phyloP scores from a whole-genome alignment of 1,140 invertebrate genomes.

The Bombus confusus region DNA sequence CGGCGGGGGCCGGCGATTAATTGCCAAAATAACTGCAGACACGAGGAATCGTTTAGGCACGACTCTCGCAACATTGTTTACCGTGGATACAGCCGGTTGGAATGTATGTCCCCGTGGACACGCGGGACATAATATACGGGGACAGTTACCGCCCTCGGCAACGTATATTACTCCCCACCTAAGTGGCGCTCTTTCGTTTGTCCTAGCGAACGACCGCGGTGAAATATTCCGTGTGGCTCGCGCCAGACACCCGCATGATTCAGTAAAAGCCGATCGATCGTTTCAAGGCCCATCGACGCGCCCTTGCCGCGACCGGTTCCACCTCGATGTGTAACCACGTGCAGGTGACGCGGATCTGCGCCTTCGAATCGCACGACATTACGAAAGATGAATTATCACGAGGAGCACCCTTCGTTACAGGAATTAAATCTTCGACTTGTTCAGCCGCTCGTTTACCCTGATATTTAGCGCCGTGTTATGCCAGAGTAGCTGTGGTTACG shows the following conservation, averaged over 20 bases:
- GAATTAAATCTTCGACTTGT: slow-evolving; percentile 28
- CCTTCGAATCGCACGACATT: not conserved
- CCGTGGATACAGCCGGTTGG: slow-evolving; percentile 63
- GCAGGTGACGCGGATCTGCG: slow-evolving; percentile 5
- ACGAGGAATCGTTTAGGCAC: slow-evolving; percentile 78
- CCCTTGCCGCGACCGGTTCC: not conserved
- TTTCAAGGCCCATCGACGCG: slow-evolving; percentile 24
- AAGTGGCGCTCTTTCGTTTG: slow-evolving; percentile 69
- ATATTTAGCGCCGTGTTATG: not conserved
- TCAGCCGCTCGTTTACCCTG: not conserved
- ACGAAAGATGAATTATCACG: not conserved
- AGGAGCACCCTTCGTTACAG: no score
- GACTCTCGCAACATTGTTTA: slow-evolving; percentile 71
- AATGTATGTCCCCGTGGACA: slow-evolving; percentile 74
- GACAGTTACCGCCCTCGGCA: slow-evolving; percentile 74
- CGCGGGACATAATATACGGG: slow-evolving; percentile 76
- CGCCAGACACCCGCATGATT: slow-evolving; percentile 40
- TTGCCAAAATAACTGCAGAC: slow-evolving; percentile 77
- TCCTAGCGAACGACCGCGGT: slow-evolving; percentile 29
- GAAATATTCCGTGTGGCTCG: slow-evolving; percentile 50
- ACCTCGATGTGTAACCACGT: not conserved
- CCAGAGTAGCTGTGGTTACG: not conserved
- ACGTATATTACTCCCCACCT: slow-evolving; percentile 74
- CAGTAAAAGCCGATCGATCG: slow-evolving; percentile 48
- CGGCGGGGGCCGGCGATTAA: slow-evolving; percentile 71